Conservation (phyloP, 2,888 invertebrate genomes). For the Pycnomerus fuliginosus region DNA sequence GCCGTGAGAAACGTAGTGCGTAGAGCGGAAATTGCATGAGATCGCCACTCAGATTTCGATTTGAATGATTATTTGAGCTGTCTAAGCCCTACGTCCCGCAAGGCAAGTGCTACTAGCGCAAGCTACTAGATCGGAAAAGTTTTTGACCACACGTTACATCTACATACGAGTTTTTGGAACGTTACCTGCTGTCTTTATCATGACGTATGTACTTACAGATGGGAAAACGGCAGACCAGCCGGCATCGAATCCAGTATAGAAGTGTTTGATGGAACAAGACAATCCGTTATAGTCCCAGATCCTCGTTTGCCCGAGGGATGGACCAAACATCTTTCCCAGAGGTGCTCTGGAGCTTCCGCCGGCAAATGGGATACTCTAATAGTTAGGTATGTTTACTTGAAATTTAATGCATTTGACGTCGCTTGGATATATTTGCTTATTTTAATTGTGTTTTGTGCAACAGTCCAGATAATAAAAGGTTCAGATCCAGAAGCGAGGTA, state of each 20-base stretch:
- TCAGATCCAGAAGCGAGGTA: slow-evolving; percentile 61
- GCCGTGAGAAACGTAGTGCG: too few relatives aligned
- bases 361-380: slow-evolving; percentile 84
- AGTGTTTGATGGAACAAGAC: slow-evolving; percentile 50
- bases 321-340: slow-evolving; percentile 76
- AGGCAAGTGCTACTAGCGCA: too few relatives aligned
- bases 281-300: slow-evolving; percentile 67
- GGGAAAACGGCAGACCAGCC: slow-evolving; percentile 70
- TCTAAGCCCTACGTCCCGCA: too few relatives aligned
- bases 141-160: too few relatives aligned
- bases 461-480: slow-evolving; percentile 62
- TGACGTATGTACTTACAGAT: slow-evolving; percentile 51
- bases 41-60: too few relatives aligned
- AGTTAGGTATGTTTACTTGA: slow-evolving; percentile 55
- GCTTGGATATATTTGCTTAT: not conserved
- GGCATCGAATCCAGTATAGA: slow-evolving; percentile 56
- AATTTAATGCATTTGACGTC: not conserved
- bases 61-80: too few relatives aligned
- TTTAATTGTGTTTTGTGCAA: slow-evolving; percentile 10
- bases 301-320: slow-evolving; percentile 73
- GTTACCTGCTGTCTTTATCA: too few relatives aligned
- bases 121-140: too few relatives aligned
- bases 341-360: slow-evolving; percentile 67
- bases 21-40: too few relatives aligned
- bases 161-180: too few relatives aligned